Conservation (phyloP, 2,888 invertebrate genomes). For the Dryocosmus kuriphilus region DNA sequence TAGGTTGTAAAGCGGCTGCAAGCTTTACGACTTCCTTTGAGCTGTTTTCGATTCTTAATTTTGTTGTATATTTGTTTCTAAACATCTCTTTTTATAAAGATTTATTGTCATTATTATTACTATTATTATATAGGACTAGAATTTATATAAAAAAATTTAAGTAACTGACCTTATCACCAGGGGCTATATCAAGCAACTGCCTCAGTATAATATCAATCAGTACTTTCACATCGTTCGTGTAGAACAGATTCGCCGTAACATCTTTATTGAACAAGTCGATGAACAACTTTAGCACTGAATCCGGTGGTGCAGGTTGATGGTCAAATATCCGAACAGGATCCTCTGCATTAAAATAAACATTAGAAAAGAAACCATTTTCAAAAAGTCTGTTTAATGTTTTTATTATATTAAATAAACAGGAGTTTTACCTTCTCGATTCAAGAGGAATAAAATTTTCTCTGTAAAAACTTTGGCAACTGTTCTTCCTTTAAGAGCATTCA, state of each 20-base stretch:
- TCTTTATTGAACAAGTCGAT: slow-evolving; percentile 90
- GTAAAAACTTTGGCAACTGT: slow-evolving; percentile 92
- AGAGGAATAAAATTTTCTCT: slow-evolving; percentile 90
- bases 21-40: too few relatives aligned
- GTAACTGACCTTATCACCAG: slow-evolving; percentile 87
- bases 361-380: background rate
- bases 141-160: background rate
- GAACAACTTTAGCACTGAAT: slow-evolving; percentile 93
- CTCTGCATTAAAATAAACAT: slow-evolving; percentile 80
- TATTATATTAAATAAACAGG: slow-evolving; percentile 35
- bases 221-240: slow-evolving; percentile 96
- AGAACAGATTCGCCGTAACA: slow-evolving; percentile 91
- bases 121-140: background rate
- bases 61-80: too few relatives aligned
- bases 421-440: slow-evolving; percentile 91
- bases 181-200: slow-evolving; percentile 92
- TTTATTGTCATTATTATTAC: too few relatives aligned
- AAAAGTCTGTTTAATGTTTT: background rate
- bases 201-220: slow-evolving; percentile 95
- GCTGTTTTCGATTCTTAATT: too few relatives aligned
- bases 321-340: slow-evolving; percentile 93
- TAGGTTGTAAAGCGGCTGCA: too few relatives aligned
- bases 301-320: slow-evolving; percentile 88
- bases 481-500: slow-evolving; percentile 84
- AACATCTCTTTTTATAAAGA: too few relatives aligned